Conservation (phyloP, 37 sponge, comb jelly and placozoan genomes). For the Bolinopsis microptera region DNA sequence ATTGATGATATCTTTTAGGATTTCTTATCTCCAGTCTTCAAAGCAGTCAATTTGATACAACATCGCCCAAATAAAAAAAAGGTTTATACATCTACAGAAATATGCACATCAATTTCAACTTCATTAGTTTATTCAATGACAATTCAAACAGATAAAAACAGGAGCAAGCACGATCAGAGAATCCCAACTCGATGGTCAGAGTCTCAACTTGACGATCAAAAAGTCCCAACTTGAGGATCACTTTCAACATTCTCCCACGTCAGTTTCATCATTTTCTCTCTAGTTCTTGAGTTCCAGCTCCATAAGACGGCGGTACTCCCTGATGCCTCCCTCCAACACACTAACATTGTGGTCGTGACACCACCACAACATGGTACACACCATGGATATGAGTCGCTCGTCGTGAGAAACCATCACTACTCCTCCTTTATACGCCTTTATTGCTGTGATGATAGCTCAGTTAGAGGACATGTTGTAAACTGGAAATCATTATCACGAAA, state of each 20-base stretch:
- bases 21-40: too few species aligned
- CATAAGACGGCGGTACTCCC: slow-evolving; percentile 76
- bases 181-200: too few species aligned
- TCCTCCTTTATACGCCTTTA: slow-evolving; percentile 76
- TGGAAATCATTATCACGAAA: neutral
- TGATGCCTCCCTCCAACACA: slow-evolving; percentile 76
- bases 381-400: slow-evolving; percentile 77
- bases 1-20: too few species aligned
- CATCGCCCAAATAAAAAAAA: too few species aligned
- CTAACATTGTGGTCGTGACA: slow-evolving; percentile 70
- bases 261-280: too few species aligned
- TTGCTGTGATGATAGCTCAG: neutral
- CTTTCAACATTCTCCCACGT: too few species aligned
- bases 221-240: too few species aligned
- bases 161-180: too few species aligned
- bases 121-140: neutral
- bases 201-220: too few species aligned
- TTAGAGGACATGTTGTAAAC: neutral
- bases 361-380: slow-evolving; percentile 80
- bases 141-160: neutral
- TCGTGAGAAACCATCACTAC: slow-evolving; percentile 93
- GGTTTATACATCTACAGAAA: neutral
- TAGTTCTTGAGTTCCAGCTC: slow-evolving; percentile 71
- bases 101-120: neutral
- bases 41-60: too few species aligned